Evolutionary conservation across 2,113 vertebrate species (phyloP).

Genomic region (Thymallus thymallus): DNA sequence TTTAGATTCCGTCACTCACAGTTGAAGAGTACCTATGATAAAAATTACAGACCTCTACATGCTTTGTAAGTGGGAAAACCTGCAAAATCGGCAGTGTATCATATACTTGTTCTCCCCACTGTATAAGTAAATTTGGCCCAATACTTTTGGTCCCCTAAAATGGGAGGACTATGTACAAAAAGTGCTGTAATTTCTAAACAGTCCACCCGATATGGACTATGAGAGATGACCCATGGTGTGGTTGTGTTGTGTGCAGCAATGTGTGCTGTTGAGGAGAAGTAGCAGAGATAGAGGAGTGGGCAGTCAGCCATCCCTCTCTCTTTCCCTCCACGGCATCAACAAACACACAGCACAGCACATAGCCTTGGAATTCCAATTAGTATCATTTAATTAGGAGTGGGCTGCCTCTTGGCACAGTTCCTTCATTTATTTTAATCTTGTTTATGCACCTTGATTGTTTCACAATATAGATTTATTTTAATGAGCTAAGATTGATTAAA

Average conservation of each 20-base stretch:
- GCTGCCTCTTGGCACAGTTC: conserved; percentile 58
- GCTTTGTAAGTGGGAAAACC: too few species aligned
- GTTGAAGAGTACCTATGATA: too few species aligned
- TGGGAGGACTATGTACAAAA: too few species aligned
- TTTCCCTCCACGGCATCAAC: conserved; percentile 53
- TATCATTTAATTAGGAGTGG: conserved; percentile 69
- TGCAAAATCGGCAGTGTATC: too few species aligned
- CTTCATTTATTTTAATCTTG: conserved; percentile 76
- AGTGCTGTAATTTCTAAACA: too few species aligned
- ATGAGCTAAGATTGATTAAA: conserved; percentile 74
- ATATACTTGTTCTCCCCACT: too few species aligned
- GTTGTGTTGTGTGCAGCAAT: neutral
- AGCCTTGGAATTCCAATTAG: conserved; percentile 69
- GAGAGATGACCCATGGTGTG: neutral
- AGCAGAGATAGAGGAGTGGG: conserved; percentile 18
- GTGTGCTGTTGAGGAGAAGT: conserved; percentile 29
- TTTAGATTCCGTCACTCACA: too few species aligned
- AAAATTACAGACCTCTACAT: too few species aligned
- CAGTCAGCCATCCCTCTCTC: conserved; percentile 33
- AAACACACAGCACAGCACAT: conserved; percentile 38
- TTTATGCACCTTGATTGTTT: conserved; percentile 75
- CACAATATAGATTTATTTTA: conserved; percentile 70
- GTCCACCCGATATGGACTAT: neutral
- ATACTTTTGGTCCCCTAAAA: too few species aligned
- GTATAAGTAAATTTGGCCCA: too few species aligned